Conservation (phyloP, 2,888 invertebrate genomes). For the Drosophila fulvimacula region DNA sequence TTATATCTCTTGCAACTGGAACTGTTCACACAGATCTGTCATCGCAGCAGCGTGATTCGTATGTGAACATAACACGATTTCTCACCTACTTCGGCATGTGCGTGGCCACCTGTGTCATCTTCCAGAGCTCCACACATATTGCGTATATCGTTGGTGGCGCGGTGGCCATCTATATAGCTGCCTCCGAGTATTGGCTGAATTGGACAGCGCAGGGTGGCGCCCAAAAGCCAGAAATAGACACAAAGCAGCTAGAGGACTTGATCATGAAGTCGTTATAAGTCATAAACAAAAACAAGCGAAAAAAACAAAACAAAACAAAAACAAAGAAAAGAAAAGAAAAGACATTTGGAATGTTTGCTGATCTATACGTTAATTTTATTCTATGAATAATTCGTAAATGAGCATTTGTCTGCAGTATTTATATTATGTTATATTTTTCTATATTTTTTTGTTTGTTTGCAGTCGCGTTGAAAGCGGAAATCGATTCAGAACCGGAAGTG, state of each 20-base stretch:
- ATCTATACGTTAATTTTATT: conserved; percentile 68
- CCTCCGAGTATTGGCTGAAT: conserved; percentile 91
- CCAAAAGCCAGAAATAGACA: conserved; percentile 82
- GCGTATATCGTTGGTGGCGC: conserved; percentile 92
- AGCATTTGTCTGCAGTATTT: conserved; percentile 58
- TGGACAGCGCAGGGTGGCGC: conserved; percentile 74
- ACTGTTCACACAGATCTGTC: conserved; percentile 83
- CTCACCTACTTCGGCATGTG: conserved; percentile 94
- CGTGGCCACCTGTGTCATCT: conserved; percentile 93
- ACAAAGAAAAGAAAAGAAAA: not conserved
- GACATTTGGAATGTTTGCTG: conserved; percentile 15
- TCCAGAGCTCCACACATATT: conserved; percentile 91
- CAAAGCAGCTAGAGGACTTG: conserved; percentile 84
- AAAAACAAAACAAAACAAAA: not conserved
- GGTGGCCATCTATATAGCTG: conserved; percentile 92
- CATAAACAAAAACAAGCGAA: too few species aligned
- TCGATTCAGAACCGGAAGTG: conserved; percentile 15
- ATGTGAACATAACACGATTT: conserved; percentile 89
- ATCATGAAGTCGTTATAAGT: conserved; percentile 83
- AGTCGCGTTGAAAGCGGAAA: conserved; percentile 36
- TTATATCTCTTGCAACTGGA: conserved; percentile 29
- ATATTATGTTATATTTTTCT: conserved; percentile 23
- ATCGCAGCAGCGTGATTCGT: conserved; percentile 86
- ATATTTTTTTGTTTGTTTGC: conserved; percentile 38
- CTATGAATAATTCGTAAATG: conserved; percentile 77